Evolutionary conservation across 2,113 vertebrate genomes (phyloP).

Genomic region (Petrocephalus zakoni): DNA sequence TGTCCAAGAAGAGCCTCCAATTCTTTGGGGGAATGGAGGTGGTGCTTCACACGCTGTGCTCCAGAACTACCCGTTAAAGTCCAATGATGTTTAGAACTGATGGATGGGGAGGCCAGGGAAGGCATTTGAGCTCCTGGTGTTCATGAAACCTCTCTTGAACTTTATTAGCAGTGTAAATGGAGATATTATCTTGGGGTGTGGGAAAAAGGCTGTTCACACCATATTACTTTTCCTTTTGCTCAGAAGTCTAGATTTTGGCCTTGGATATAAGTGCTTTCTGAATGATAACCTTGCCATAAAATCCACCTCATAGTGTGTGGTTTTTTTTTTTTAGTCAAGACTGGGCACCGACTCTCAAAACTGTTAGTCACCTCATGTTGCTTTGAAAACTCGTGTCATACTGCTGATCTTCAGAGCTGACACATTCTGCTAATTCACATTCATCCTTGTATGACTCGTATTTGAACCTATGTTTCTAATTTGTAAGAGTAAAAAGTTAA

Average conservation of each 20-base stretch:
- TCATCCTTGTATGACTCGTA: not conserved
- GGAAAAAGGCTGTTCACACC: not conserved
- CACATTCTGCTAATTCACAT: too few species aligned
- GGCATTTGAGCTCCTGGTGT: not conserved
- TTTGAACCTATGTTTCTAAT: not conserved
- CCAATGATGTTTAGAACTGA: not conserved
- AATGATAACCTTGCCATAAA: not conserved
- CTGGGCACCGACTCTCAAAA: not conserved
- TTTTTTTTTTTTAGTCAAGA: not conserved
- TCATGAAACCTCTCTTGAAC: not conserved
- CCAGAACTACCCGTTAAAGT: not conserved
- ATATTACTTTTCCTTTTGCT: not conserved
- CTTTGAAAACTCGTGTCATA: not conserved
- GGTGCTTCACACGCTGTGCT: not conserved
- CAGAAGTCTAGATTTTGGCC: not conserved
- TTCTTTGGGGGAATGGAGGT: not conserved
- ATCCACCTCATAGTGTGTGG: not conserved
- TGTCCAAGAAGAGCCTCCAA: not conserved
- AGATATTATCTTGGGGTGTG: not conserved
- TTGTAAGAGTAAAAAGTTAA: too few species aligned
- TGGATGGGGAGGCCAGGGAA: not conserved
- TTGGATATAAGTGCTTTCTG: not conserved
- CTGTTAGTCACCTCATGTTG: too few species aligned
- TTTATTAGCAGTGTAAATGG: not conserved
- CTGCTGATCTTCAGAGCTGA: too few species aligned